Evolutionary conservation across 2,113 vertebrate genomes (phyloP).

Genomic region (Hirundichthys speculiger): DNA sequence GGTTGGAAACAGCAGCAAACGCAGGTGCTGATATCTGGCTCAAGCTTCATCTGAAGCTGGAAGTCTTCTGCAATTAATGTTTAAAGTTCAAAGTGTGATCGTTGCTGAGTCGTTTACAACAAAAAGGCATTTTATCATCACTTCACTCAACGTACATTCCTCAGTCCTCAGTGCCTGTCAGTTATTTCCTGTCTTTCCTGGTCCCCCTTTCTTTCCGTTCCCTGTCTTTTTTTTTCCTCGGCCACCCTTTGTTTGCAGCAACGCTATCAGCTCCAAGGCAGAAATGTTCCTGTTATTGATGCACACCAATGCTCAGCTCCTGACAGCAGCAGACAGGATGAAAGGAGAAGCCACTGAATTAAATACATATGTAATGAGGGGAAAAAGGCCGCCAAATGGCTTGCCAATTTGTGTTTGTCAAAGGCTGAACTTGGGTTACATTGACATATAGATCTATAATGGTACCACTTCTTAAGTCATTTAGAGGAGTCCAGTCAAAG

Average conservation of each 20-base stretch:
- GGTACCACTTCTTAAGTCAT: conserved; percentile 66
- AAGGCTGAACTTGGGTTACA: conserved; percentile 54
- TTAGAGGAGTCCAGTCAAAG: conserved; percentile 52
- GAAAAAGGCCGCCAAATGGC: conserved; percentile 59
- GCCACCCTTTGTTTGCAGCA: conserved; percentile 20
- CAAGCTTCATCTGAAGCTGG: no score
- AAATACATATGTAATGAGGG: conserved; percentile 74
- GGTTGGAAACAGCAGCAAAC: background rate
- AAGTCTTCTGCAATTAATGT: no score
- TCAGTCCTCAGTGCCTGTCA: conserved; percentile 3
- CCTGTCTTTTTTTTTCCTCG: background rate
- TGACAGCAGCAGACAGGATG: conserved; percentile 70
- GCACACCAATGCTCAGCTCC: conserved; percentile 62
- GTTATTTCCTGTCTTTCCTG: background rate
- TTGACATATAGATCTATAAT: conserved; percentile 74
- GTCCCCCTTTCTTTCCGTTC: no score
- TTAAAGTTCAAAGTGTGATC: no score
- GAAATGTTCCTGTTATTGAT: conserved; percentile 69
- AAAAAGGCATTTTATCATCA: conserved; percentile 13
- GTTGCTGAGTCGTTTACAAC: conserved; percentile 1
- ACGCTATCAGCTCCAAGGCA: conserved; percentile 54
- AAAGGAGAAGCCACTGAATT: conserved; percentile 73
- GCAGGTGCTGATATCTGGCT: no score
- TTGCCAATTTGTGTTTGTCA: conserved; percentile 75
- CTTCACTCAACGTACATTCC: background rate